Conservation (phyloP, 2,113 vertebrate species). For the Scomber colias region DNA sequence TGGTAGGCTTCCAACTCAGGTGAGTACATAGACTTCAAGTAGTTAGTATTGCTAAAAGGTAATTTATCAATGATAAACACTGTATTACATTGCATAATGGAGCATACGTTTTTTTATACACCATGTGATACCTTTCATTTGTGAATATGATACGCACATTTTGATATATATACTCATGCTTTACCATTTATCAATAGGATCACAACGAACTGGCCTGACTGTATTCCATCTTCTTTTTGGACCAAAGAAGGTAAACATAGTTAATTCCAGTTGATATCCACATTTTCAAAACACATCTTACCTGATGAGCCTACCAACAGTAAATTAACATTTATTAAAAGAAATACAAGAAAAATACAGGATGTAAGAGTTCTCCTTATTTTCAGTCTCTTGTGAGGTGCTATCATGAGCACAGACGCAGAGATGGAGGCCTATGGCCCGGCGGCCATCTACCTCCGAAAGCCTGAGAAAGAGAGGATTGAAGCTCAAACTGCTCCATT, state of each 20-base stretch:
- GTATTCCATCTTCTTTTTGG: constrained; percentile 35
- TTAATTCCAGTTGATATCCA: background rate
- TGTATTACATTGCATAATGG: background rate
- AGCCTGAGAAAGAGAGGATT: constrained; percentile 72
- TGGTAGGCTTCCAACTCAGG: constrained; percentile 66
- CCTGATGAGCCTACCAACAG: background rate
- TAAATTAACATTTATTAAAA: background rate
- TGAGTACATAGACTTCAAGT: constrained; percentile 25
- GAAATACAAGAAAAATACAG: background rate
- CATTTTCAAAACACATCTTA: background rate
- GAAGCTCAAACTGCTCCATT: constrained; percentile 70
- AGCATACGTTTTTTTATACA: background rate
- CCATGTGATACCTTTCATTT: background rate
- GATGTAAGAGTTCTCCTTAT: background rate
- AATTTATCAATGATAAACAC: background rate
- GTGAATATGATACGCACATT: background rate
- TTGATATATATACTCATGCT: background rate
- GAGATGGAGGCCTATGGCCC: constrained; percentile 75
- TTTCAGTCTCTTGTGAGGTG: constrained; percentile 50
- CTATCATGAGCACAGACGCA: constrained; percentile 76
- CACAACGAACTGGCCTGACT: constrained; percentile 36
- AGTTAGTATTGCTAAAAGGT: constrained; percentile 4
- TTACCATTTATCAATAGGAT: constrained; percentile 25
- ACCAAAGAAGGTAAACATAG: constrained; percentile 52
- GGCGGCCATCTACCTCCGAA: constrained; percentile 69